A percentile compares a stretch with the other conserved stretches of the same genome.
These are phyloP conservation scores for Leptodirus hochenwartii DNA, from an alignment of 2,888 invertebrate genomes.

Conservation along the genomic window DNA sequence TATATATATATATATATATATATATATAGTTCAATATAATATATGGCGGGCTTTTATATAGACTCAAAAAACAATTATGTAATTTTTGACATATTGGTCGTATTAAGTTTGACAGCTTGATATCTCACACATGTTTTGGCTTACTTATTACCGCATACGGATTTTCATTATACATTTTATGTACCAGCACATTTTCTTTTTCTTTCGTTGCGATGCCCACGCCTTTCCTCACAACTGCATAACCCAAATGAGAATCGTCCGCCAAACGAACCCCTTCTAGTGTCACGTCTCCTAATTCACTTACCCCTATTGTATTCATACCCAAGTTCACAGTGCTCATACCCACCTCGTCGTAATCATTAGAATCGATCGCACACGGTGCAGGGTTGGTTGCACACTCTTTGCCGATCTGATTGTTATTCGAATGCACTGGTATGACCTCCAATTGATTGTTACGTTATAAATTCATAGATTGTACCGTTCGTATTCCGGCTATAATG, in stretches of 20 bases:
- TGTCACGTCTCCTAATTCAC: too few relatives aligned
- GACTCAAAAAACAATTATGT: too few relatives aligned
- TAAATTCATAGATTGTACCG: too few relatives aligned
- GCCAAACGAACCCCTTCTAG: conserved; percentile 54
- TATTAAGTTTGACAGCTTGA: too few relatives aligned
- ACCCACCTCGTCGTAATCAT: conserved; percentile 59
- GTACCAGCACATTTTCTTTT: conserved; percentile 34
- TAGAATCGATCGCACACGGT: conserved; percentile 32
- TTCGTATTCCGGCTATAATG: conserved; percentile 8
- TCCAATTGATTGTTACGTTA: too few relatives aligned
- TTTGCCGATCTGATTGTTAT: too few relatives aligned
- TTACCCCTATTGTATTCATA: too few relatives aligned
- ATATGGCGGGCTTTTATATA: too few relatives aligned
- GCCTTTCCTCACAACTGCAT: conserved; percentile 61
- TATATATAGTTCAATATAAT: conserved; percentile 7
- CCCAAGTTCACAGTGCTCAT: too few relatives aligned
- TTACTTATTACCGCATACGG: conserved; percentile 73
- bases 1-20: conserved; percentile 7
- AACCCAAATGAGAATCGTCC: conserved; percentile 65
- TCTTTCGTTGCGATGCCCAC: too few relatives aligned
- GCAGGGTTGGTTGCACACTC: conserved; percentile 5
- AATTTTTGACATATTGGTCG: too few relatives aligned
- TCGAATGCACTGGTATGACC: too few relatives aligned
- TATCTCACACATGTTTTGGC: conserved; percentile 68
- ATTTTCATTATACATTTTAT: conserved; percentile 54